A percentile compares a stretch with the other conserved stretches of the same genome.
Conservation (phyloP, 1,140 invertebrate species). For the Eupristina koningsbergeri region DNA sequence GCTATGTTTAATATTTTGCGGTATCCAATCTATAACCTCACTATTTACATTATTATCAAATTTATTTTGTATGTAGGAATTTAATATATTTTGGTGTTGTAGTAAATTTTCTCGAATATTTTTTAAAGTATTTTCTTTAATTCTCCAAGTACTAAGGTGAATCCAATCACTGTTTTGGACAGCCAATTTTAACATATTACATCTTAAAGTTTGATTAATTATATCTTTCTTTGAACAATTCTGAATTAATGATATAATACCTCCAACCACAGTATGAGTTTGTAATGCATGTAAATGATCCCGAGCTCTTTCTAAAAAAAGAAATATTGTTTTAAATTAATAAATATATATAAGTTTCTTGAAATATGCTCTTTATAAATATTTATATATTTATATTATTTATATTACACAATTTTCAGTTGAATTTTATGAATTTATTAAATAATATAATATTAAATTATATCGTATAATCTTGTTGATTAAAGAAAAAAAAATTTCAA, state of each 20-base stretch:
- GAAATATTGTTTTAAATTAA: too few relatives aligned
- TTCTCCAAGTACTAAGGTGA: slow-evolving; percentile 89
- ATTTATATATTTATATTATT: too few relatives aligned
- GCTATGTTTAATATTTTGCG: slow-evolving; percentile 75
- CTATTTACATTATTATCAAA: slow-evolving; percentile 72
- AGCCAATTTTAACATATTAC: slow-evolving; percentile 86
- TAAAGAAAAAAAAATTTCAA: too few relatives aligned
- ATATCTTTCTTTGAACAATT: slow-evolving; percentile 88
- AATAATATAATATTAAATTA: too few relatives aligned
- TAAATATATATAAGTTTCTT: too few relatives aligned
- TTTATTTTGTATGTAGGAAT: slow-evolving; percentile 74
- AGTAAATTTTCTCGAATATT: slow-evolving; percentile 83
- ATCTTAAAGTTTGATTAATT: slow-evolving; percentile 82
- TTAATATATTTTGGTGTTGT: slow-evolving; percentile 88
- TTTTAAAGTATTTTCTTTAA: slow-evolving; percentile 84
- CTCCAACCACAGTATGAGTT: slow-evolving; percentile 85
- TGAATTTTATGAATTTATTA: too few relatives aligned
- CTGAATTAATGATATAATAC: slow-evolving; percentile 93
- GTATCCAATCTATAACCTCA: slow-evolving; percentile 78
- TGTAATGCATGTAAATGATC: slow-evolving; percentile 88
- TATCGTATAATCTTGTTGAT: too few relatives aligned
- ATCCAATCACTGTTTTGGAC: slow-evolving; percentile 87
- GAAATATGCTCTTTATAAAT: too few relatives aligned
- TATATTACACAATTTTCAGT: too few relatives aligned
- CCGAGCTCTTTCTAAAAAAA: slow-evolving; percentile 87